These are phyloP conservation scores for Ceyx cyanopectus DNA, from an alignment of 2,113 vertebrate species.

Conservation along the genomic window DNA sequence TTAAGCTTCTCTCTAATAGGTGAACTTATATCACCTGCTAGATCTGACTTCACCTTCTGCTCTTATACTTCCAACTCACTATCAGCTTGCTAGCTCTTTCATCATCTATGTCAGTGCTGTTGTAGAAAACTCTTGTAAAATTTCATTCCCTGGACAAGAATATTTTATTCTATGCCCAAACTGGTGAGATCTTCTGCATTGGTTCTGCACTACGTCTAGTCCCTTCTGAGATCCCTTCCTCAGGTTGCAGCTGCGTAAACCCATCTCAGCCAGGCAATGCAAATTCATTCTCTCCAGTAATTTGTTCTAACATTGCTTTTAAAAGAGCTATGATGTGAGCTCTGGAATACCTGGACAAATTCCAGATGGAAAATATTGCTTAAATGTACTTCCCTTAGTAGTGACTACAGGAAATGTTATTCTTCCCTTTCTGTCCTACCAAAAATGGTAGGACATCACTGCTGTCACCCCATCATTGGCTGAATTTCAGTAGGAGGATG, in stretches of 20 bases:
- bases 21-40: background rate
- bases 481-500: constrained; percentile 5
- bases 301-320: background rate
- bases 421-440: background rate
- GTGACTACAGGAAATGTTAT: constrained; percentile 21
- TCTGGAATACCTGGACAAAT: constrained; percentile 3
- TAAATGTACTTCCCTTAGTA: constrained; percentile 27
- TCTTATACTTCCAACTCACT: background rate
- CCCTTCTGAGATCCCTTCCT: background rate
- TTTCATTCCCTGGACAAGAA: background rate
- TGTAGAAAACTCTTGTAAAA: background rate
- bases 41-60: background rate
- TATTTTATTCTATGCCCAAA: background rate
- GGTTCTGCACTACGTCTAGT: background rate
- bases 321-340: background rate
- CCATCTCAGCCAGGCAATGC: background rate
- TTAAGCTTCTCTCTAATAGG: background rate
- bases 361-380: constrained; percentile 17
- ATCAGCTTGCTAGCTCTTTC: background rate
- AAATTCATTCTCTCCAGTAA: background rate
- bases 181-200: background rate
- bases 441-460: background rate
- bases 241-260: background rate
- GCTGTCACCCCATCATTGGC: background rate
- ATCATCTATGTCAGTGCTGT: background rate